Evolutionary conservation across 2,888 invertebrate species (phyloP).

Genomic region (Polylopha cassiicola): DNA sequence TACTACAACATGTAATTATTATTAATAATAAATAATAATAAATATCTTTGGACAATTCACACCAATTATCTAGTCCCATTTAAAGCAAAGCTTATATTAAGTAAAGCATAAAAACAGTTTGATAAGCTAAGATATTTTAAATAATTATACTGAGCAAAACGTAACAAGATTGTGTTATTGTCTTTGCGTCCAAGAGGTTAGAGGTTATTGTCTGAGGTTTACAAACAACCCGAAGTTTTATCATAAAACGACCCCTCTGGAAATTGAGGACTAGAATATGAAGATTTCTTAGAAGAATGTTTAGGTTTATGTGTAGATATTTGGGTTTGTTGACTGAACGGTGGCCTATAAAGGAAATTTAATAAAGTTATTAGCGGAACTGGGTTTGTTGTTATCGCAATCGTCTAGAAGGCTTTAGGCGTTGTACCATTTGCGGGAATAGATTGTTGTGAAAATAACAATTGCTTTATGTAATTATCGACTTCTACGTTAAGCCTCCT

Average conservation of each 20-base stretch:
- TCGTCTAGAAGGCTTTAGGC: no score
- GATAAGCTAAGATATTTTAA: constrained; percentile 38
- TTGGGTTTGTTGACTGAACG: constrained; percentile 4
- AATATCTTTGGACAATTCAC: no score
- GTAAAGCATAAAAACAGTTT: constrained; percentile 8
- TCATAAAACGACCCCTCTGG: constrained; percentile 46
- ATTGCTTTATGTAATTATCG: no score
- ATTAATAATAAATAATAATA: no score
- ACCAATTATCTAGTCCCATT: no score
- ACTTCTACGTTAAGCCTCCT: no score
- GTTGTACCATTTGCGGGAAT: no score
- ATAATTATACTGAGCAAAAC: no score
- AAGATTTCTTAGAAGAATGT: constrained; percentile 12
- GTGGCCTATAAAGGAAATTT: constrained; percentile 5
- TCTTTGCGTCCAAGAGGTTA: constrained; percentile 45
- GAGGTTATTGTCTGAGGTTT: constrained; percentile 44
- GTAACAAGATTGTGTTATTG: constrained; percentile 32
- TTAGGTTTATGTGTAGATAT: constrained; percentile 2
- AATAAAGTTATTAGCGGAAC: background rate
- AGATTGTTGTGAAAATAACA: no score
- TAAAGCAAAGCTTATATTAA: no score
- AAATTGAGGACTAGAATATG: constrained; percentile 18
- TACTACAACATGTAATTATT: no score
- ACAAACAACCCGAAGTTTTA: constrained; percentile 52
- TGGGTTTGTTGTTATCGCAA: no score